Percentiles rank a stretch among this genome's conserved stretches.
These are phyloP conservation scores for Paracentrotus lividus DNA, from an alignment of 53 echinoderm and acorn worm species.

Conservation along the genomic window DNA sequence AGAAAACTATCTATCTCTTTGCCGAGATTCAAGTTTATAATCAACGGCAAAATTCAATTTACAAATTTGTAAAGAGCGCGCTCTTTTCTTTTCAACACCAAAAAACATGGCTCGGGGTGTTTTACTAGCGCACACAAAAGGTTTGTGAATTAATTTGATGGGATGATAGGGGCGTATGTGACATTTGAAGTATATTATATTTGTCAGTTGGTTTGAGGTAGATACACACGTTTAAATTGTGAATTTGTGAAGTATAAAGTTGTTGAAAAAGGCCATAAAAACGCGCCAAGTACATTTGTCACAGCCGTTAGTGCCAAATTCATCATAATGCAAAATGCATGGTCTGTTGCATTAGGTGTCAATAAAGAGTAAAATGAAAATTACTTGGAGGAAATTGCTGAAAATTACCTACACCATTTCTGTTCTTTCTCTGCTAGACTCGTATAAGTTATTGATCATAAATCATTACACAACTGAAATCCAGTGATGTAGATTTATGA, in stretches of 20 bases:
- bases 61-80: conserved; percentile 39
- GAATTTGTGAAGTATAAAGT: neutral
- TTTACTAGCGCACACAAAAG: conserved; percentile 14
- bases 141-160: neutral
- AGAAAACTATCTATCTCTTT: neutral
- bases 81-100: neutral
- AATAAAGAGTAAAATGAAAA: conserved; percentile 18
- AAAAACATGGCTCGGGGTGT: conserved; percentile 32
- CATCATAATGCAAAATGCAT: conserved; percentile 42
- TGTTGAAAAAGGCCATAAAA: conserved; percentile 24
- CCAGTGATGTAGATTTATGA: neutral
- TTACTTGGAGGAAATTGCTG: conserved; percentile 47
- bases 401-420: conserved; percentile 44
- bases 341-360: conserved; percentile 20
- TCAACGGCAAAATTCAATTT: conserved; percentile 40
- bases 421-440: neutral
- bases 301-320: conserved; percentile 20
- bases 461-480: neutral
- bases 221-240: neutral
- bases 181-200: neutral
- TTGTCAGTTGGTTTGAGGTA: neutral
- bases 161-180: neutral
- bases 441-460: conserved; percentile 21
- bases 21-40: conserved; percentile 13
- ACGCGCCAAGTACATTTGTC: conserved; percentile 11